phyloP scores from a whole-genome alignment of 2,888 invertebrate genomes.

The Meta bourneti region DNA sequence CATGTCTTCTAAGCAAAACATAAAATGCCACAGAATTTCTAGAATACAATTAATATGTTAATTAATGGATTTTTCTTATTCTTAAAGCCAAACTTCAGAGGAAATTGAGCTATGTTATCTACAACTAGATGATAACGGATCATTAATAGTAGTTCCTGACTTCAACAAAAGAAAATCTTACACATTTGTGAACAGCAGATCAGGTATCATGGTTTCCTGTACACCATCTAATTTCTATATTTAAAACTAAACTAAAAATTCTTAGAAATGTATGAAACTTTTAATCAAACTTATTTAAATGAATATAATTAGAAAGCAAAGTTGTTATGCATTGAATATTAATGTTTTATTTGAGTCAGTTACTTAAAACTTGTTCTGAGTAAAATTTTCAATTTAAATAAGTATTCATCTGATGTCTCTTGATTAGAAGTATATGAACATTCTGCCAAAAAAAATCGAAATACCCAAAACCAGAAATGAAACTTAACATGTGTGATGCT shows the following conservation, averaged over 20 bases:
- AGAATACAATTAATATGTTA: no score
- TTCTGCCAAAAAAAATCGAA: no score
- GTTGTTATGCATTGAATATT: not conserved
- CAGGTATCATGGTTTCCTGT: slow-evolving; percentile 20
- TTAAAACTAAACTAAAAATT: not conserved
- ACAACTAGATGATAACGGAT: slow-evolving; percentile 51
- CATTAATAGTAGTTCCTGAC: slow-evolving; percentile 49
- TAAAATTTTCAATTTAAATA: no score
- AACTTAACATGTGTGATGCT: no score
- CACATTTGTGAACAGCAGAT: slow-evolving; percentile 60
- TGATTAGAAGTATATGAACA: no score
- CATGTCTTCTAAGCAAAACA: no score
- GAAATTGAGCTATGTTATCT: slow-evolving; percentile 59
- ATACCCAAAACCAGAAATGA: no score
- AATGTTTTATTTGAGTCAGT: not conserved
- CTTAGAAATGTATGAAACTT: not conserved
- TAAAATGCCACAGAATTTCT: no score
- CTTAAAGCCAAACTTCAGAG: slow-evolving; percentile 12
- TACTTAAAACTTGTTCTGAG: not conserved
- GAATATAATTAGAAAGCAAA: not conserved
- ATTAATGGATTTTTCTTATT: no score
- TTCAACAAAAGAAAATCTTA: slow-evolving; percentile 59
- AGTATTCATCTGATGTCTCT: no score
- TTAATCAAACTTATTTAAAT: not conserved
- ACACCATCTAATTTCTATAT: not conserved